A percentile compares a stretch with the other conserved stretches of the same genome.
These are phyloP conservation scores for Marisa cornuarietis DNA, from an alignment of 1,140 invertebrate genomes.

Conservation along the genomic window DNA sequence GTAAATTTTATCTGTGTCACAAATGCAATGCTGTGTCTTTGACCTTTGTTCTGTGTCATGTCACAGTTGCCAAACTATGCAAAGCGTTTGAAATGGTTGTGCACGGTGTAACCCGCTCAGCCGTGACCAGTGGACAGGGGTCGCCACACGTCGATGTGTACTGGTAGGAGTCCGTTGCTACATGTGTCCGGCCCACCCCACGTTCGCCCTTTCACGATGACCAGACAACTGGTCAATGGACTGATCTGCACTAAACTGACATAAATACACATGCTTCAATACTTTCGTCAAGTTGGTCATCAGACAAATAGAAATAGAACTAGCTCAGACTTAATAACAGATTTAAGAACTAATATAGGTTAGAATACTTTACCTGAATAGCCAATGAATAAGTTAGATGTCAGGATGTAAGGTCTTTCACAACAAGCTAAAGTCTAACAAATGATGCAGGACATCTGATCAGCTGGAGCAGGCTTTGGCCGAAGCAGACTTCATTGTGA, in stretches of 20 bases:
- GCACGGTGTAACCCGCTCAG: slow-evolving; percentile 25
- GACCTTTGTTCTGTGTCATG: background rate
- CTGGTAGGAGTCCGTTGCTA: background rate
- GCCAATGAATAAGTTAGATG: no score
- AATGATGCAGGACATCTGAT: slow-evolving; percentile 15
- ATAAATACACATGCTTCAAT: background rate
- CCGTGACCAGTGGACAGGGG: background rate
- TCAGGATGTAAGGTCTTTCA: background rate
- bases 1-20: no score
- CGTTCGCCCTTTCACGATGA: background rate
- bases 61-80: slow-evolving; percentile 32
- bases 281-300: no score
- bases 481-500: slow-evolving; percentile 70
- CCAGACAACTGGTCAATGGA: background rate
- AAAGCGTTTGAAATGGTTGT: slow-evolving; percentile 29
- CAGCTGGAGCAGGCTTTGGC: slow-evolving; percentile 62
- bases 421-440: background rate
- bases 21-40: no score
- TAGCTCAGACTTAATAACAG: no score
- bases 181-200: background rate
- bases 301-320: no score
- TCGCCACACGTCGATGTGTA: slow-evolving; percentile 11
- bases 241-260: background rate
- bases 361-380: no score
- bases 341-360: no score